Evolutionary conservation across 2,797 vertebrate species (phyloP), one percentile per base, ranked within the genome.

Genomic region (Acipenser oxyrinchus): DNA sequence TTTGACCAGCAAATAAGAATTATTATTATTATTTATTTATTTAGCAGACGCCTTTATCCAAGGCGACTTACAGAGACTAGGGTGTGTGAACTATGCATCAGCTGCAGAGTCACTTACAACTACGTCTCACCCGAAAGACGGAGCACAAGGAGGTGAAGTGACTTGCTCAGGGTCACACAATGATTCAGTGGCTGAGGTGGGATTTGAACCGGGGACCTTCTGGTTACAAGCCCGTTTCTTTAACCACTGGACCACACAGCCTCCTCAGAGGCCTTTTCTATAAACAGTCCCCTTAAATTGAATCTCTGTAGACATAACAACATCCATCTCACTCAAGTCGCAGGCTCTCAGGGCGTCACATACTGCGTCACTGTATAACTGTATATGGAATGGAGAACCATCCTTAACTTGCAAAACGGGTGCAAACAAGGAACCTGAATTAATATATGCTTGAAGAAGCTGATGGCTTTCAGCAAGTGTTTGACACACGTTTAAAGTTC

Each of bases 401-500:
- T 74, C 6, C 58, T 66, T 74, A 4, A 55, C 50, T n/a, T 51
- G 13, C 65, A 70, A 60, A 23, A 10, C 50, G 55, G 66, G 63
- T 18, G 72, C 7, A 69, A 73, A 73, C 60, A 58, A 71, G 15
- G 67, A 62, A 6, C 51, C 50, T 1, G 58, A 71, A 23, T 49
- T 48, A 2, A 75, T 9, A 49, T 53, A 51, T 2, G 61, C 1
- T 59, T 76, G 74, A 0, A 72, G 68, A 1, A 76, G 64, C 58
- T 74, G 70, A 10, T 69, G 69, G 37, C 50, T 48, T 8, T 75
- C 58, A 68, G 68, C 60, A 37, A 73, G 63, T 4, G 60, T 12
- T 12, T 69, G n/a, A 61, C 71, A 75, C 1, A 73, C 8, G 71
- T 66, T 66, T 67, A 10, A 72, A 68, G 51, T 72, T 72, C 18